These are phyloP conservation scores for Lypha dubia DNA, from an alignment of 2,888 invertebrate genomes.

Conservation along the genomic window DNA sequence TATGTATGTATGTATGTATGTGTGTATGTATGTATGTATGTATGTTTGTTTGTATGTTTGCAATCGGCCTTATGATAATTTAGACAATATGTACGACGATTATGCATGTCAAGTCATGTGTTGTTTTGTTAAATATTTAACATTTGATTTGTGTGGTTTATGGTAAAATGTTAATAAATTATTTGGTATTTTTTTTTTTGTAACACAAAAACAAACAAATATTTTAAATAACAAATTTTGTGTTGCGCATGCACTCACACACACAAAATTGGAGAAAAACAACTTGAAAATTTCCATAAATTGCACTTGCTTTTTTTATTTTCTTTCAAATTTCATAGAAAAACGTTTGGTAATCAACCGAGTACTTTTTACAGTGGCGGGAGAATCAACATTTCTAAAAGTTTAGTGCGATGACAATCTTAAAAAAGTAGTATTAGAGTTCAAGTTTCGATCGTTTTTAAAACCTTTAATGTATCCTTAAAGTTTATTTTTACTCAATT, in stretches of 20 bases:
- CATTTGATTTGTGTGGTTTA: constrained; percentile 48
- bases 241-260: background rate
- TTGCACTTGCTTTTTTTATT: background rate
- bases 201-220: constrained; percentile 5
- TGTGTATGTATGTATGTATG: background rate
- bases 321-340: constrained; percentile 8
- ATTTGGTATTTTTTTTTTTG: constrained; percentile 38
- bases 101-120: constrained; percentile 29
- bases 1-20: background rate
- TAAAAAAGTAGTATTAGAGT: too few relatives aligned
- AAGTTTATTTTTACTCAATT: too few relatives aligned
- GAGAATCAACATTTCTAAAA: background rate
- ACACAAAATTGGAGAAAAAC: constrained; percentile 8
- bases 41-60: too few relatives aligned
- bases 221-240: constrained; percentile 52
- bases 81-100: constrained; percentile 20
- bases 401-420: too few relatives aligned
- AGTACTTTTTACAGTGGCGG: too few relatives aligned
- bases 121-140: constrained; percentile 43
- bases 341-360: constrained; percentile 17
- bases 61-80: constrained; percentile 27
- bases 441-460: too few relatives aligned
- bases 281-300: constrained; percentile 29
- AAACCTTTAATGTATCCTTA: too few relatives aligned
- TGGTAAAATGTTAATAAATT: constrained; percentile 53